phyloP scores from a whole-genome alignment of 2,113 vertebrate species.

The Montifringilla adamsi region DNA sequence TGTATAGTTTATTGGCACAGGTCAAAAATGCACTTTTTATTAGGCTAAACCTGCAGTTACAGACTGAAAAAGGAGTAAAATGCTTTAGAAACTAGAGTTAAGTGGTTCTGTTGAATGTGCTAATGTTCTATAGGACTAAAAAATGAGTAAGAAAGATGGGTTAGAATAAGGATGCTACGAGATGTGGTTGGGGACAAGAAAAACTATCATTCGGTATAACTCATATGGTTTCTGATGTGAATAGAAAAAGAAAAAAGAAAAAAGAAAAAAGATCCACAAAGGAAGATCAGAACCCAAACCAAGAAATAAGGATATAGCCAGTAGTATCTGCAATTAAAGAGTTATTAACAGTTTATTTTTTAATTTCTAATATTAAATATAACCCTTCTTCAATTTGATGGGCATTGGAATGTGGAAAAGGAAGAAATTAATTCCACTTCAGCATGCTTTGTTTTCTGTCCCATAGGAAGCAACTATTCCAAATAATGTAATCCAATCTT shows the following conservation, averaged over 20 bases:
- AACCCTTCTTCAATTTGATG: not conserved
- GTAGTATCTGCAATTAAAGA: not conserved
- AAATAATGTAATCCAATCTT: not conserved
- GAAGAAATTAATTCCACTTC: not conserved
- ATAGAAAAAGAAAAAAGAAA: not conserved
- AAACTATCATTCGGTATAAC: not conserved
- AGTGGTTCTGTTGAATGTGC: not conserved
- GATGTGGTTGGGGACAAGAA: not conserved
- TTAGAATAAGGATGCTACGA: not conserved
- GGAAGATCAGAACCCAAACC: not conserved
- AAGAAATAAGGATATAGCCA: not conserved
- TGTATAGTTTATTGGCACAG: not conserved
- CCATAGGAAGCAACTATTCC: not conserved
- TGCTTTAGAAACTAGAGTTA: not conserved
- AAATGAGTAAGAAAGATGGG: not conserved
- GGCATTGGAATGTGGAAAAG: not conserved
- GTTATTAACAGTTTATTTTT: not conserved
- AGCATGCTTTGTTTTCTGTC: not conserved
- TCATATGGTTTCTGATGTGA: not conserved
- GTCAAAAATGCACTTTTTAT: conserved; percentile 24
- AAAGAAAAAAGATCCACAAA: not conserved
- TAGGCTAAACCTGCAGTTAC: not conserved
- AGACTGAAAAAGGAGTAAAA: not conserved
- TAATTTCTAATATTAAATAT: not conserved
- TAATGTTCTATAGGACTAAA: not conserved